These are phyloP conservation scores for Larimichthys polyactis DNA, from an alignment of 2,113 vertebrate genomes.

Conservation along the genomic window DNA sequence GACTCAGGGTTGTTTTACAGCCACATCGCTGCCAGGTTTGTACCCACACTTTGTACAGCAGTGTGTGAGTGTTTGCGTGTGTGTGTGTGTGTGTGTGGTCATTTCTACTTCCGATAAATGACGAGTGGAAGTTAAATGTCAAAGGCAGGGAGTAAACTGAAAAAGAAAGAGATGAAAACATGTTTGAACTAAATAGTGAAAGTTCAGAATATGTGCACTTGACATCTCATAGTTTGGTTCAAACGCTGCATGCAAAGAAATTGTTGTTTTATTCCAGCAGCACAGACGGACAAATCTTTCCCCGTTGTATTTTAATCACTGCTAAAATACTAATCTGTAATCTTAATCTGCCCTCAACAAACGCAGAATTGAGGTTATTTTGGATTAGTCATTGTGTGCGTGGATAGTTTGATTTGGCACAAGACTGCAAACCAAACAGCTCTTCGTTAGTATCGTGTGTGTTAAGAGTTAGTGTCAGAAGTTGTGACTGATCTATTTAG, in stretches of 20 bases:
- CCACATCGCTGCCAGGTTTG: conserved; percentile 79
- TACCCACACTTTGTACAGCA: conserved; percentile 39
- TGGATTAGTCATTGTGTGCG: conserved; percentile 48
- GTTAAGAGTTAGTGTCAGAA: conserved; percentile 9
- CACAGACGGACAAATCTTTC: conserved; percentile 52
- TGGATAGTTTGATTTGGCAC: conserved; percentile 11
- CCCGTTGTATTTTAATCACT: conserved; percentile 69
- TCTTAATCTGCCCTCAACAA: conserved; percentile 71
- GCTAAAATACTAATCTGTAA: conserved; percentile 76
- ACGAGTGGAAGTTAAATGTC: conserved; percentile 20
- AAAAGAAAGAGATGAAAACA: conserved; percentile 3
- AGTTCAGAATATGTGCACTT: neutral
- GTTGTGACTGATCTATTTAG: conserved; percentile 26
- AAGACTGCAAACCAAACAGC: neutral
- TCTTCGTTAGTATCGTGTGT: neutral
- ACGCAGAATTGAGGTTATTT: conserved; percentile 63
- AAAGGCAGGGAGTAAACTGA: conserved; percentile 8
- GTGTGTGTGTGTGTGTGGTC: conserved; percentile 12
- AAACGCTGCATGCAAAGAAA: conserved; percentile 18
- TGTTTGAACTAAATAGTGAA: neutral
- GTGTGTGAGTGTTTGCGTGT: neutral
- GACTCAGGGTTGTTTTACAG: conserved; percentile 81
- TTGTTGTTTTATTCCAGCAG: conserved; percentile 21
- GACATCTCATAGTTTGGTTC: neutral
- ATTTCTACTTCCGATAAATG: conserved; percentile 9